Evolutionary conservation across 2,888 invertebrate species (phyloP).

Genomic region (Hermaeophaga mercurialis): DNA sequence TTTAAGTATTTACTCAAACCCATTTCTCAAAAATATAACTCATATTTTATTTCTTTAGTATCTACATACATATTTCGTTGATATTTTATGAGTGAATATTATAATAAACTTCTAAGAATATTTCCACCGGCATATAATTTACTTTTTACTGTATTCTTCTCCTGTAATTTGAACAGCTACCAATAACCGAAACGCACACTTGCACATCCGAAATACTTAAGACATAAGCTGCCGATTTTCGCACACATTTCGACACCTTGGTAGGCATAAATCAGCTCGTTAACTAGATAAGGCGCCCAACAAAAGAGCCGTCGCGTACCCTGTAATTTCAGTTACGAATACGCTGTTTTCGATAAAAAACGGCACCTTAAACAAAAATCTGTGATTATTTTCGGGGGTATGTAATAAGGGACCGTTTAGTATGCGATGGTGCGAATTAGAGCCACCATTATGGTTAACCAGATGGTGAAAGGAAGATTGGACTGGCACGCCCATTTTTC

Average conservation of each 20-base stretch:
- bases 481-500: conserved; percentile 21
- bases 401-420: conserved; percentile 32
- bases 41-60: too few species aligned
- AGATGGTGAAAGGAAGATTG: conserved; percentile 33
- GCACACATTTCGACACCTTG: conserved; percentile 20
- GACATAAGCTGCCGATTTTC: conserved; percentile 7
- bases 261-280: conserved; percentile 50
- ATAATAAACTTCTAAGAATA: too few species aligned
- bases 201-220: not conserved
- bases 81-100: too few species aligned
- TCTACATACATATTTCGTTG: too few species aligned
- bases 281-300: conserved; percentile 57
- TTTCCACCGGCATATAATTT: conserved; percentile 4
- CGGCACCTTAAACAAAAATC: conserved; percentile 31
- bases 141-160: not conserved
- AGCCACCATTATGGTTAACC: conserved; percentile 31
- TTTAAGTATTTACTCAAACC: too few species aligned
- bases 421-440: conserved; percentile 36
- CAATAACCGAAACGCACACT: not conserved
- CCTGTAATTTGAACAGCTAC: conserved; percentile 8
- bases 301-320: conserved; percentile 54
- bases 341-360: conserved; percentile 27
- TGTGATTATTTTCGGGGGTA: conserved; percentile 32
- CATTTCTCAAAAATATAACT: too few species aligned
- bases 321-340: conserved; percentile 49